These are phyloP conservation scores for Diacarnus erythraeanus DNA, from an alignment of 37 sponge, comb jelly and placozoan genomes.

Conservation along the genomic window DNA sequence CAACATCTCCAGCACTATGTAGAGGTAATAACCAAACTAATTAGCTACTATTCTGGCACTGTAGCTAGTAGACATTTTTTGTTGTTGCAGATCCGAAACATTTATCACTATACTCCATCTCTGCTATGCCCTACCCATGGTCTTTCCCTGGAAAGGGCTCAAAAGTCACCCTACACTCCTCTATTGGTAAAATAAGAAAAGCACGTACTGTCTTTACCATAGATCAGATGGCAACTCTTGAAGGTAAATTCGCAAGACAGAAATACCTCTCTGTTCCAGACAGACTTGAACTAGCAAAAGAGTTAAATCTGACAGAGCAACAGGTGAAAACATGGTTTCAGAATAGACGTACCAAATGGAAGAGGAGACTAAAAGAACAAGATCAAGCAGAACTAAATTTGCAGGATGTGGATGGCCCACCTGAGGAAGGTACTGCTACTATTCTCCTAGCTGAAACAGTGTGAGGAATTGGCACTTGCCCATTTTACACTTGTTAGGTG, in stretches of 20 bases:
- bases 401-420: background rate
- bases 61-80: background rate
- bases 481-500: too few species aligned
- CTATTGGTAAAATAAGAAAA: constrained; percentile 13
- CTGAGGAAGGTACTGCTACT: too few species aligned
- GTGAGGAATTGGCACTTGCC: too few species aligned
- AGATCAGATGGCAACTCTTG: constrained; percentile 59
- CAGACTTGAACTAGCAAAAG: constrained; percentile 26
- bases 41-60: background rate
- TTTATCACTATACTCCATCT: background rate
- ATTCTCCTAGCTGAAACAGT: too few species aligned
- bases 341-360: constrained; percentile 72
- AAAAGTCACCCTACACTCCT: too few species aligned
- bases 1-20: too few species aligned
- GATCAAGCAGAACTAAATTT: constrained; percentile 22
- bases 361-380: constrained; percentile 36
- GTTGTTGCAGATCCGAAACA: background rate
- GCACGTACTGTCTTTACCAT: constrained; percentile 60
- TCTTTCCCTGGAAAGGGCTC: too few species aligned
- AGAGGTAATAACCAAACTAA: too few species aligned
- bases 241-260: constrained; percentile 26
- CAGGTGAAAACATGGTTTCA: constrained; percentile 80
- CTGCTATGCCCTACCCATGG: background rate
- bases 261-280: constrained; percentile 56
- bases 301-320: constrained; percentile 49